Evolutionary conservation across 2,797 vertebrate genomes (phyloP).

Genomic region (Notoglanidium macrostoma): DNA sequence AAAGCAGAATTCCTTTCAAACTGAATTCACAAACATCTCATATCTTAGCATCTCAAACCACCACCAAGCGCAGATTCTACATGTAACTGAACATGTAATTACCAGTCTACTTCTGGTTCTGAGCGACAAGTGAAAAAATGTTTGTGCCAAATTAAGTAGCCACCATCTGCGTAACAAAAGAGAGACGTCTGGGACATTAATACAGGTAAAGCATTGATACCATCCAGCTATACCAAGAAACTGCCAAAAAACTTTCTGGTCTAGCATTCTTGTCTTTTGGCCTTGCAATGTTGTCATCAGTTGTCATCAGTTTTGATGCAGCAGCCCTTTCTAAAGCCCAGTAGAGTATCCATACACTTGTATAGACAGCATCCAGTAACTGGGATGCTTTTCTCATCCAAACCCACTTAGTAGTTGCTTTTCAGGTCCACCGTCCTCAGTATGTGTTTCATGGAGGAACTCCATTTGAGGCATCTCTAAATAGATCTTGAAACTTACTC

Average conservation of each 20-base stretch:
- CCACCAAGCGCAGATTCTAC: background rate
- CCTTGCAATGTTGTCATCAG: background rate
- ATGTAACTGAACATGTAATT: background rate
- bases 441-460: background rate
- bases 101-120: background rate
- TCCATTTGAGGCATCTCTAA: background rate
- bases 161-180: background rate
- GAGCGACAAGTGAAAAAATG: background rate
- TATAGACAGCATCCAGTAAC: background rate
- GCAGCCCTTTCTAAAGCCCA: background rate
- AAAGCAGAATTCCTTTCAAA: no score
- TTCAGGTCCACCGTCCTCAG: background rate
- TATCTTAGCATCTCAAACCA: background rate
- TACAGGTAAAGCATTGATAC: background rate
- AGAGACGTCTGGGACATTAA: background rate
- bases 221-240: background rate
- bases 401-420: background rate
- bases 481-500: background rate
- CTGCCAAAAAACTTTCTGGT: background rate
- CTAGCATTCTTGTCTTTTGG: background rate
- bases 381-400: background rate
- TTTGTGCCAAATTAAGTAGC: background rate
- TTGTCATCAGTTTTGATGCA: background rate
- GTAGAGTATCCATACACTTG: background rate
- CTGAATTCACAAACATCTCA: background rate